Percentiles rank a stretch among this genome's conserved stretches.
Conservation (phyloP, 2,888 invertebrate genomes). For the Tricholauxania praeusta region DNA sequence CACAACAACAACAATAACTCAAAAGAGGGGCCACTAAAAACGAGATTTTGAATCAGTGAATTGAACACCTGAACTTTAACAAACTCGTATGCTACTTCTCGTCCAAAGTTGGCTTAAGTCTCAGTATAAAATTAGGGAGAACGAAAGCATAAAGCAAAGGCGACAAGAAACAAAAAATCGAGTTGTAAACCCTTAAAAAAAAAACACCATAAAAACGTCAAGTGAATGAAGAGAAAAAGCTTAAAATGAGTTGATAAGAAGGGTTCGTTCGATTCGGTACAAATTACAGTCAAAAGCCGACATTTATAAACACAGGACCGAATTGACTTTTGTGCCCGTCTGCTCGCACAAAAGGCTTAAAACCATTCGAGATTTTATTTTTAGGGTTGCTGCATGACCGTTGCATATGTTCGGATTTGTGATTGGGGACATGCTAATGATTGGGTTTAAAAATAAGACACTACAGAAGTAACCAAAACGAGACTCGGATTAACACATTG, state of each 20-base stretch:
- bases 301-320: not conserved
- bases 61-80: slow-evolving; percentile 59
- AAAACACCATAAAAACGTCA: slow-evolving; percentile 12
- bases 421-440: slow-evolving; percentile 35
- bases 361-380: too few relatives aligned
- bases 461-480: not conserved
- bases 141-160: slow-evolving; percentile 29
- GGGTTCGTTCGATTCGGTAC: slow-evolving; percentile 22
- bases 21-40: slow-evolving; percentile 3
- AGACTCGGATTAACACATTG: not conserved
- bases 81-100: slow-evolving; percentile 47
- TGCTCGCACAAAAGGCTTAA: slow-evolving; percentile 3
- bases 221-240: slow-evolving; percentile 17
- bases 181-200: slow-evolving; percentile 9
- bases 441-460: slow-evolving; percentile 20
- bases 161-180: slow-evolving; percentile 7
- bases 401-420: slow-evolving; percentile 13
- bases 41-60: slow-evolving; percentile 59
- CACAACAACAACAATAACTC: not conserved
- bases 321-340: slow-evolving; percentile 4
- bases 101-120: not conserved
- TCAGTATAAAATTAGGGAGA: slow-evolving; percentile 38
- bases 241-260: slow-evolving; percentile 13
- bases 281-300: slow-evolving; percentile 12
- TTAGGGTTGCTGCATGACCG: slow-evolving; percentile 8